phyloP scores from a whole-genome alignment of 2,113 vertebrate genomes.

The Sciurus niger region DNA sequence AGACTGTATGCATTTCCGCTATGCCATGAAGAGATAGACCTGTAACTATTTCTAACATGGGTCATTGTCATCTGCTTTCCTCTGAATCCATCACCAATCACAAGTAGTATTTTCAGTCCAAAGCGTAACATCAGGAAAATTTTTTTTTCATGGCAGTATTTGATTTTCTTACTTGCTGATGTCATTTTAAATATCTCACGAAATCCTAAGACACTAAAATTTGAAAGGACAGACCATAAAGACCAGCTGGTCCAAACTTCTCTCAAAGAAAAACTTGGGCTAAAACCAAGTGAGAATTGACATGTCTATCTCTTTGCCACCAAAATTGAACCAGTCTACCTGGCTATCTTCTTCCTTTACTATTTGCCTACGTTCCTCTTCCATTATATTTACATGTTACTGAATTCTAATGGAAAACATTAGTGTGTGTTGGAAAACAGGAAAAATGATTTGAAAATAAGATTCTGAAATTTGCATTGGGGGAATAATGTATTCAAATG shows the following conservation, averaged over 20 bases:
- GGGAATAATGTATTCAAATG: not conserved
- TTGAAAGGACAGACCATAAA: not conserved
- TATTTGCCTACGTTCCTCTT: not conserved
- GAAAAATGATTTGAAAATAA: not conserved
- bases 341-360: not conserved
- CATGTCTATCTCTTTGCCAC: not conserved
- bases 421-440: not conserved
- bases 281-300: not conserved
- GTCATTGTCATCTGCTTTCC: rapidly evolving
- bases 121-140: not conserved
- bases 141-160: not conserved
- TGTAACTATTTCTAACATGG: not conserved
- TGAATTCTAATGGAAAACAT: not conserved
- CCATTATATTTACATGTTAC: not conserved
- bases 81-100: not conserved
- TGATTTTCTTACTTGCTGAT: not conserved
- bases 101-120: not conserved
- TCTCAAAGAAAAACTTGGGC: not conserved
- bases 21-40: not conserved
- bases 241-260: not conserved
- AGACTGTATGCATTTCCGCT: not conserved
- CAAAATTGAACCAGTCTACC: not conserved
- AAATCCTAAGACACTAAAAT: not conserved
- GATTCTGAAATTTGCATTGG: not conserved
- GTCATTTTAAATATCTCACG: constrained; percentile 37